Base-by-base conservation (phyloP, 2,113 vertebrate genomes). In the Phyllopteryx taeniolatus region DNA sequence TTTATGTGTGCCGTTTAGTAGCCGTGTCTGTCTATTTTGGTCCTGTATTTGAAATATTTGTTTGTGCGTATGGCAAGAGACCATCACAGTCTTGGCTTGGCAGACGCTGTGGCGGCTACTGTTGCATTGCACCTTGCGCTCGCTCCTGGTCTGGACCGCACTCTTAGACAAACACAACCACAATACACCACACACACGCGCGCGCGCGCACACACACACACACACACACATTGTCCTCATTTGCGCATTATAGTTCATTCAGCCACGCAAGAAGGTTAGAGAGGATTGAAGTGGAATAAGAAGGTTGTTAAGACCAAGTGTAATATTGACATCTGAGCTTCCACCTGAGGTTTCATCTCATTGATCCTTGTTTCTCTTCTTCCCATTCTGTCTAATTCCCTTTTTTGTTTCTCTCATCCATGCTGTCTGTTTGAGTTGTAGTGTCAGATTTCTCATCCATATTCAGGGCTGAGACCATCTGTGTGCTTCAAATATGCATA, bases 361-460 rank as follows among this genome's bases (percentile, higher is more conserved):
- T 84, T 76, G 78, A 81, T 86, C 74, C 59, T 59, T 31, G 65
- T 31, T 72, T 67, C 33, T 42, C 5, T 5, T 13, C 46, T 61
- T n/a, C 49, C 54, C 33, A 17, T 53, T 56, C 11, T 49, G 22
- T 27, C 17, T 49, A 12, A 73, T 33, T 7, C 47, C 20, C 33
- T 56, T 10, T 31, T 47, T 44, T 46, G 10, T 59, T 54, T 63
- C 64, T 68, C 39, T 70, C 11, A 70, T 74, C 76, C 67, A 77
- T 12, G 8, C 65, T 78, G 68, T 81, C 77, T 76, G 71, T 61
- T 78, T 80, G 79, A 80, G 66, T 81, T 81, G 79, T 78, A 77
- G 83, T 87, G 85, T 88, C 84, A 81, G 78, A 86, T 84, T 81
- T 60, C 81, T 89, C 89, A 89, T 89, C 81, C 88, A 89, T 89